These are phyloP conservation scores for Myathropa florea DNA, from an alignment of 2,888 invertebrate species.

Conservation along the genomic window DNA sequence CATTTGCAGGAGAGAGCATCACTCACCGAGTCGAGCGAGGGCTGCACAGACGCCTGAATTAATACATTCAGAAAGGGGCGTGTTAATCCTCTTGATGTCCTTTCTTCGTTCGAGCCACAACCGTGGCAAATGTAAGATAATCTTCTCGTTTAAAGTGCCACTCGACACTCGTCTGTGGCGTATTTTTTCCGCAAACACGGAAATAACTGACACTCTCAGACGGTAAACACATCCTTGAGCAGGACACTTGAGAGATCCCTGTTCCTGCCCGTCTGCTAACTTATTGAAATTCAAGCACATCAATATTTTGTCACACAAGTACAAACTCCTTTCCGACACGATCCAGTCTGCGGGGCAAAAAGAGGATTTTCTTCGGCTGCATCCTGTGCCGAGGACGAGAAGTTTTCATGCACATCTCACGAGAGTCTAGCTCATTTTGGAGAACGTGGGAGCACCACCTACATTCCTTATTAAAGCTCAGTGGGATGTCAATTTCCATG, in stretches of 20 bases:
- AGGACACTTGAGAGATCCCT: slow-evolving; percentile 49
- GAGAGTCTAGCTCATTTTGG: slow-evolving; percentile 14
- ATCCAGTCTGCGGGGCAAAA: neutral
- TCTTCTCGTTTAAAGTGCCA: slow-evolving; percentile 61
- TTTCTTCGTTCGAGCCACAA: slow-evolving; percentile 28
- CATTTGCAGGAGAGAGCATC: slow-evolving; percentile 55
- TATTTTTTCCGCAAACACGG: slow-evolving; percentile 59
- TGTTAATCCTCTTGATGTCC: slow-evolving; percentile 64
- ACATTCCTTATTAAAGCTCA: slow-evolving; percentile 66
- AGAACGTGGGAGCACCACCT: slow-evolving; percentile 9
- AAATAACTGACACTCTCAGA: slow-evolving; percentile 69
- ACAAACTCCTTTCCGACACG: neutral
- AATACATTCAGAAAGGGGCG: slow-evolving; percentile 30
- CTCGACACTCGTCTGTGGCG: slow-evolving; percentile 42
- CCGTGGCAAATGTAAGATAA: slow-evolving; percentile 51
- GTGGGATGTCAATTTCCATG: slow-evolving; percentile 65
- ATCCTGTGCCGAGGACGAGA: slow-evolving; percentile 3
- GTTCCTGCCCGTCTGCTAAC: slow-evolving; percentile 28
- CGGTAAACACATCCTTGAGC: slow-evolving; percentile 63
- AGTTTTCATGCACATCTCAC: slow-evolving; percentile 56
- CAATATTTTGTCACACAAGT: slow-evolving; percentile 64
- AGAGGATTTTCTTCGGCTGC: neutral
- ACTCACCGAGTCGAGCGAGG: slow-evolving; percentile 11
- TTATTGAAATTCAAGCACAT: slow-evolving; percentile 67
- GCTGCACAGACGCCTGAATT: slow-evolving; percentile 33